Conservation (phyloP, 2,888 invertebrate species). For the Drosophila flavopinicola region DNA sequence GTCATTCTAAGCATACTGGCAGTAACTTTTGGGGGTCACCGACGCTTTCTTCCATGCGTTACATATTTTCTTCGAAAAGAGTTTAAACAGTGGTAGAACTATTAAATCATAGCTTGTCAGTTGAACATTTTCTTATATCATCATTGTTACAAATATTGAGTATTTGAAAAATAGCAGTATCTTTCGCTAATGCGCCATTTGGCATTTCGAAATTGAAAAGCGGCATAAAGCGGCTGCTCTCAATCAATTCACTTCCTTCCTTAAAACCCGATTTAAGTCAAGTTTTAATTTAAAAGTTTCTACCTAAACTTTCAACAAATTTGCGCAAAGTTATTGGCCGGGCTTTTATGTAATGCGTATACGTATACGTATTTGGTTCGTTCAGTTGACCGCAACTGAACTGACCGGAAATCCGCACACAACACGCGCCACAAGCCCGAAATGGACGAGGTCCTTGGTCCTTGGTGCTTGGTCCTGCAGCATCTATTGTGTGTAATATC, state of each 20-base stretch:
- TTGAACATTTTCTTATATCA: too few relatives aligned
- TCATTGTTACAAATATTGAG: too few relatives aligned
- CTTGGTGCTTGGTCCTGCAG: constrained; percentile 15
- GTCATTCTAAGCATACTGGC: too few relatives aligned
- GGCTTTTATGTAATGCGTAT: constrained; percentile 30
- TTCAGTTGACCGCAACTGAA: constrained; percentile 36
- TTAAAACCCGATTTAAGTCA: not conserved
- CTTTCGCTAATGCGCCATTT: too few relatives aligned
- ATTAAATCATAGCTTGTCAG: too few relatives aligned
- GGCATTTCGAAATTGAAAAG: too few relatives aligned
- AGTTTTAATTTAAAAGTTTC: constrained; percentile 11
- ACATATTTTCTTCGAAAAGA: too few relatives aligned
- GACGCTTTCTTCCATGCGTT: too few relatives aligned
- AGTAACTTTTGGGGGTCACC: too few relatives aligned
- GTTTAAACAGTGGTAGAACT: too few relatives aligned
- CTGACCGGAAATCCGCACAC: constrained; percentile 65
- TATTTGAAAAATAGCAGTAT: too few relatives aligned
- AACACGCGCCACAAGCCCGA: constrained; percentile 39
- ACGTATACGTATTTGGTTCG: constrained; percentile 8
- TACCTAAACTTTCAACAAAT: not conserved
- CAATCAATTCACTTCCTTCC: not conserved
- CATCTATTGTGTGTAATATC: constrained; percentile 70
- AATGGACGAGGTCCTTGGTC: constrained; percentile 15
- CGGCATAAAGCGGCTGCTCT: too few relatives aligned
- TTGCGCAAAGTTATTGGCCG: not conserved